Evolutionary conservation across 2,113 vertebrate species (phyloP).

Genomic region (Halichoeres trimaculatus): DNA sequence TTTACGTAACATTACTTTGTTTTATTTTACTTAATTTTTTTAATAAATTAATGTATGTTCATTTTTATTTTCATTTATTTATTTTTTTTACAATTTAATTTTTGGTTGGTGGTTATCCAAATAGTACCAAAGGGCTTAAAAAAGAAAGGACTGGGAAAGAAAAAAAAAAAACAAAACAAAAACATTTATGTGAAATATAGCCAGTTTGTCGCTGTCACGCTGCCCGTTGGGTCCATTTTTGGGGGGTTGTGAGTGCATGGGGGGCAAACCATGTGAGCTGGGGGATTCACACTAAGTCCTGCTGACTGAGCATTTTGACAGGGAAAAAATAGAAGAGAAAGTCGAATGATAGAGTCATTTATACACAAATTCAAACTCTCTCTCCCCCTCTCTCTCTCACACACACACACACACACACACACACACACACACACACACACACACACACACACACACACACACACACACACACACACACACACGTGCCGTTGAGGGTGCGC

Average conservation of each 20-base stretch:
- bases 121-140: not conserved
- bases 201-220: constrained; percentile 18
- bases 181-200: constrained; percentile 54
- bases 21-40: no score
- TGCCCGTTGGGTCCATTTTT: constrained; percentile 33
- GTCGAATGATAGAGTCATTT: constrained; percentile 36
- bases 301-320: constrained; percentile 58
- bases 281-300: constrained; percentile 45
- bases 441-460: constrained; percentile 30
- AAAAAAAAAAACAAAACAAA: not conserved
- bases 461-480: constrained; percentile 18
- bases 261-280: constrained; percentile 36
- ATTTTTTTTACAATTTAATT: no score
- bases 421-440: constrained; percentile 18
- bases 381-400: no score
- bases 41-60: no score
- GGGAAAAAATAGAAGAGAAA: constrained; percentile 37
- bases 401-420: constrained; percentile 21
- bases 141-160: no score
- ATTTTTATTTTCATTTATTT: no score
- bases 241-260: constrained; percentile 15
- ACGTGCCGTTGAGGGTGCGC: constrained; percentile 6
- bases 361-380: no score
- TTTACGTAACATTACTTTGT: no score
- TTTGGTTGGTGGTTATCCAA: not conserved